Base-by-base conservation (phyloP, 1,140 invertebrate species). In the Bombus superbus region DNA sequence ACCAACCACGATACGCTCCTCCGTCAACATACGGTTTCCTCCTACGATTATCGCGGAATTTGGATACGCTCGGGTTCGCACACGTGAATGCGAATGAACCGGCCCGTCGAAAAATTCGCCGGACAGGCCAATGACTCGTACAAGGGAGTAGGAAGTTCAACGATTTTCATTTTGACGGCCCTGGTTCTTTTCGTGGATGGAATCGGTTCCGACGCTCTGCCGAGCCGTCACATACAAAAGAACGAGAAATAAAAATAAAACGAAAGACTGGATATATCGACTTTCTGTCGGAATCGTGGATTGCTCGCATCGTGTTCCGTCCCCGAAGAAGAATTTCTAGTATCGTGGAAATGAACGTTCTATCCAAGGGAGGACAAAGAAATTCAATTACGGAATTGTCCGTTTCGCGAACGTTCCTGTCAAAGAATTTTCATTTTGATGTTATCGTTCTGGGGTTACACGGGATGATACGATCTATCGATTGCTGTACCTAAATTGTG, bases 1-100 rank as follows among this genome's bases (percentile, higher is more conserved):
- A 59, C 62, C 62, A 47, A 28, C 22, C 40, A 44, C 47, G 35
- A 57, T 40, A 72, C 79, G 28, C 28, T 38, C 28, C 38, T 40
- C 32, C 73, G n/a, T 2, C 42, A 35, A 22, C 25, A 1, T n/a
- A n/a, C 25, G n/a, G 73, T 42, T 78, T 69, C 47, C 76, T 79
- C 75, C 82, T 57, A 62, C 89, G 89, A 86, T 91, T 91, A 92
- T 90, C 91, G 85, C 90, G 83, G 91, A 92, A 92, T 91, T 90
- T 87, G 89, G 89, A 86, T 87, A 87, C 87, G 86, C 80, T 79
- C 79, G 74, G 81, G 85, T 32, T 86, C 85, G 87, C 69, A 73
- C 44, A 74, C 86, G 88, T 88, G 89, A 90, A 92, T 90, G 90
- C 90, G 44, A 86, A 92, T 68, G 77, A 89, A 83, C 72, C 69